Evolutionary conservation across 2,113 vertebrate genomes (phyloP).

Genomic region (Gymnarchus niloticus): DNA sequence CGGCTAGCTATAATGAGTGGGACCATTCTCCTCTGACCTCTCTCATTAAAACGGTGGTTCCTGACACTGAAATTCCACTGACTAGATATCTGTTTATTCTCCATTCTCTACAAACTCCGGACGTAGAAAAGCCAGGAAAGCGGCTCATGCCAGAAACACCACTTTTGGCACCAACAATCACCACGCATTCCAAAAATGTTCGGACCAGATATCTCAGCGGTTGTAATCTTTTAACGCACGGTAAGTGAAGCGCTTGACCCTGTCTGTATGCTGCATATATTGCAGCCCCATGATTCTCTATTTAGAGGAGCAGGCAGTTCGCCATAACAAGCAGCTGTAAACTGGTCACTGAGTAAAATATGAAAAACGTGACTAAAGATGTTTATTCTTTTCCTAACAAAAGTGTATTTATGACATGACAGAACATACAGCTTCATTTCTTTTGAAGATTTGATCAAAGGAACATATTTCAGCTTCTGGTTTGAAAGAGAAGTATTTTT

Average conservation of each 20-base stretch:
- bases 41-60: too few relatives aligned
- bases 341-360: not conserved
- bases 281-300: not conserved
- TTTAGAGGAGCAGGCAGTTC: not conserved
- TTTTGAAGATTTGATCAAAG: too few relatives aligned
- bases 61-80: not conserved
- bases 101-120: not conserved
- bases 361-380: not conserved
- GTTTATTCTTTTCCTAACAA: not conserved
- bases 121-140: not conserved
- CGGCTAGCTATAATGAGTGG: too few relatives aligned
- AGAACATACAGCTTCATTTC: not conserved
- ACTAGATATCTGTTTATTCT: not conserved
- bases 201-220: not conserved
- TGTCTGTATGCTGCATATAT: not conserved
- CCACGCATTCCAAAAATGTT: not conserved
- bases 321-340: not conserved
- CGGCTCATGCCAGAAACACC: not conserved
- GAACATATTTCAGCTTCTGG: not conserved
- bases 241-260: not conserved
- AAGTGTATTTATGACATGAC: not conserved
- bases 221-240: not conserved
- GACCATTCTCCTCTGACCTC: too few relatives aligned
- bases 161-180: not conserved
- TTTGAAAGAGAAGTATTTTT: not conserved